Evolutionary conservation across 2,113 vertebrate genomes (phyloP), one percentile per base, ranked within the genome.

Genomic region (Heteronetta atricapilla): DNA sequence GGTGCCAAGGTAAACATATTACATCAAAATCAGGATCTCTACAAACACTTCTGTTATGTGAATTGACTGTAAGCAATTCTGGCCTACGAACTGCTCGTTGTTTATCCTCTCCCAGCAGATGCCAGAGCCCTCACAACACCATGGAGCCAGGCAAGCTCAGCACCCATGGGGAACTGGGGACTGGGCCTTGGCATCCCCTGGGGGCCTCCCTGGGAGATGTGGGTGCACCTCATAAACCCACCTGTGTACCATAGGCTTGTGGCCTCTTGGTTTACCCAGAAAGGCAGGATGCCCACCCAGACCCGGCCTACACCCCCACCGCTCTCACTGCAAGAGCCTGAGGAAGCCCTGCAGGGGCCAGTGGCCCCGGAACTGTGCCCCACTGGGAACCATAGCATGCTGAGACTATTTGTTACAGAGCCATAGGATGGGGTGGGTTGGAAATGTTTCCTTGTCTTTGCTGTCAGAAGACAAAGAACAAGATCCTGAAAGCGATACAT

Each of bases 161-260:
- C 0, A 1, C 7, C 10, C 20, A 11, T 1, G 23, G 11, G 25
- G 6, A 9, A 25, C 7, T 44, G 0, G 14, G 38, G 58, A 34
- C 73, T 18, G 23, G 0, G 2, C 10, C 50, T 44, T 2, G 0
- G 7, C 21, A 12, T 31, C 8, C 5, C n/a, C 50, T 50, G 0
- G 26, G 17, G 12, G 22, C 15, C 19, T n/a, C 11, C 17, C 23
- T 22, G 12, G 50, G 6, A 50, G 23, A 25, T 50, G 23, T 25
- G 23, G 23, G 50, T 50, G 50, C 50, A 50, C 50, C 50, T 50
- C 50, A 2, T 22, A 25, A 50, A 48, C 20, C 20, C 46, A 48
- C 20, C 46, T 48, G 46, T 48, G 46, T 50, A 8, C 23, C 6
- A 12, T 17, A 42, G 12, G 25, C 50, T 33, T 22, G 23, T 44